phyloP scores from a whole-genome alignment of 2,888 invertebrate genomes.

The Hanleya hanleyi region DNA sequence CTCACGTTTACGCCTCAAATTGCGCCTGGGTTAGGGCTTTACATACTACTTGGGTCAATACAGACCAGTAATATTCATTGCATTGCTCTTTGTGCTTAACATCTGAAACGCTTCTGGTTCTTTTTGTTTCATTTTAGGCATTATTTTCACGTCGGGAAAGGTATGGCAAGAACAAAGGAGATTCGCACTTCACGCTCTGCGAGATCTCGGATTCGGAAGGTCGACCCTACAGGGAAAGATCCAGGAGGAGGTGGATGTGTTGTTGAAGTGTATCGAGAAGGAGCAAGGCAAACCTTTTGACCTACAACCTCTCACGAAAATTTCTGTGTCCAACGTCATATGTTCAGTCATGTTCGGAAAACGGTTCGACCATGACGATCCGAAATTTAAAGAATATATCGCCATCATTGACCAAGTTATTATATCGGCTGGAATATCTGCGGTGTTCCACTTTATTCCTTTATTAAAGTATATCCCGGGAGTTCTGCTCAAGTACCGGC shows the following conservation, averaged over 20 bases:
- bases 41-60: too few relatives aligned
- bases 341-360: conserved; percentile 48
- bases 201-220: conserved; percentile 46
- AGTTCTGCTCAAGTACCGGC: too few relatives aligned
- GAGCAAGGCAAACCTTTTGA: conserved; percentile 36
- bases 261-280: conserved; percentile 32
- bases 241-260: conserved; percentile 37
- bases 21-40: too few relatives aligned
- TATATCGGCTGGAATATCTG: too few relatives aligned
- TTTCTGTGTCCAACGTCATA: conserved; percentile 46
- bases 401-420: too few relatives aligned
- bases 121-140: conserved; percentile 23
- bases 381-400: background rate
- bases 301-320: conserved; percentile 31
- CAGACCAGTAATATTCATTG: too few relatives aligned
- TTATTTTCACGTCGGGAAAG: conserved; percentile 38
- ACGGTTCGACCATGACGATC: background rate
- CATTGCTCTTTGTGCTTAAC: too few relatives aligned
- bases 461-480: too few relatives aligned
- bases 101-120: too few relatives aligned
- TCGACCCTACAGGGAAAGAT: conserved; percentile 41
- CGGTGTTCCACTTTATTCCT: too few relatives aligned
- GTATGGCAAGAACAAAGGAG: conserved; percentile 50
- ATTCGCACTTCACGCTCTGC: conserved; percentile 39
- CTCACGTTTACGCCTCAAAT: too few relatives aligned